Evolutionary conservation across 2,797 vertebrate species (phyloP), one percentile per base, ranked within the genome.

Genomic region (Pterois miles): DNA sequence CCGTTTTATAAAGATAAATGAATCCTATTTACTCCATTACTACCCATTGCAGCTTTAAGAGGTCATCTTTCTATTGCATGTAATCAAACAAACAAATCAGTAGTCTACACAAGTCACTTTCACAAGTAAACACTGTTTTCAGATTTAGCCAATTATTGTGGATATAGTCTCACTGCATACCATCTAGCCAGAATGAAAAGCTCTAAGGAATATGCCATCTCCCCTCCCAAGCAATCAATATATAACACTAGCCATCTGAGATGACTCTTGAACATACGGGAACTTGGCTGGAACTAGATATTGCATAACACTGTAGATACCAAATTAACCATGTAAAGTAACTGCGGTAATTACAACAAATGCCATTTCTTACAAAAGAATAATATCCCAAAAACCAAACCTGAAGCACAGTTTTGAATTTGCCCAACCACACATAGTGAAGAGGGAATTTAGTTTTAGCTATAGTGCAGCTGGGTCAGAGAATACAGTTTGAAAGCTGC

Each of bases 401-500:
- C 16, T 36, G 5, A 34, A 64, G 48, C 16, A 54, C 8, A 75
- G 33, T 68, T 71, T 36, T 56, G 29, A 33, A 59, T 71, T 79
- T 78, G 23, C 18, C 68, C 53, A 6, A 69, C 23, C 29, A 67
- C n/a, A 43, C 36, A 60, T 20, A 65, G 18, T 57, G 60, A 65
- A 46, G 38, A 74, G 52, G 66, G 60, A 65, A 77, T 87, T 82
- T 57, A 40, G 67, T 73, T 82, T 77, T 22, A 82, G 59, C 46
- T 58, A 43, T 22, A 8, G 40, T 67, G 56, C 29, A 76, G 65
- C 34, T 67, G 64, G 25, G 18, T 76, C 66, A 62, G 65, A 78
- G 60, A 82, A 68, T 59, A 48, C 20, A 80, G 22, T 70, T 73
- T 63, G 70, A 79, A 82, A 78, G 58, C 74, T 70, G 70, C 58